Conservation (phyloP, 2,113 vertebrate species). For the Noturus placidus region DNA sequence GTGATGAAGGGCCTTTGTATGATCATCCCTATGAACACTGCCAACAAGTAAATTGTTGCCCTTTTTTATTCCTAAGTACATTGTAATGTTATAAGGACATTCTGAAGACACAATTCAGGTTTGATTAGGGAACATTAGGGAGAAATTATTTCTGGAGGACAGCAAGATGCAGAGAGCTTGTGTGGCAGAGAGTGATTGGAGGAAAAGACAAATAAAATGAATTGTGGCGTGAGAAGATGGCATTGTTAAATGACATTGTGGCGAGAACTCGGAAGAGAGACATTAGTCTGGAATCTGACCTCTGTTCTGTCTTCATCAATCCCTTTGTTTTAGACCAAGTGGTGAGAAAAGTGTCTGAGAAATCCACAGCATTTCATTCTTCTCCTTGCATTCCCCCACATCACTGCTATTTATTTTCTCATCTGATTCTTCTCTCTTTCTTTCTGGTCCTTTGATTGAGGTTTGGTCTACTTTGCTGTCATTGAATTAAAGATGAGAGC, state of each 20-base stretch:
- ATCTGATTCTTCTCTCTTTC: slow-evolving; percentile 27
- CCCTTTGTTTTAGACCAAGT: slow-evolving; percentile 13
- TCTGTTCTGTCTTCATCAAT: slow-evolving; percentile 1
- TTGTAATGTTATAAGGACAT: not conserved
- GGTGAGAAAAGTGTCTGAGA: not conserved
- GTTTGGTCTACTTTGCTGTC: slow-evolving; percentile 35
- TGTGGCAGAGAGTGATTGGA: not conserved
- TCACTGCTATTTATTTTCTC: slow-evolving; percentile 17
- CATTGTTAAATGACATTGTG: not conserved
- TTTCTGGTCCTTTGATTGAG: slow-evolving; percentile 17
- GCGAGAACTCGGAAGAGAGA: not conserved
- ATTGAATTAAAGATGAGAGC: slow-evolving; percentile 16
- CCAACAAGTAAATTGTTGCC: not conserved
- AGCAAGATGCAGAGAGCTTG: not conserved
- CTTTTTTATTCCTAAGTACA: not conserved
- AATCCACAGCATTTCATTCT: slow-evolving; percentile 27
- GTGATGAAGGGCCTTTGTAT: not conserved
- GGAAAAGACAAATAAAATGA: not conserved
- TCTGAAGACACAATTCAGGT: not conserved
- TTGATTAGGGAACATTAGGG: not conserved
- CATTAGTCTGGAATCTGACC: not conserved
- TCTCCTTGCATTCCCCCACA: slow-evolving; percentile 7
- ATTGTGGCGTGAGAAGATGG: not conserved
- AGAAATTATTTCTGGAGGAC: not conserved
- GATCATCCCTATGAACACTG: not conserved